Conservation (phyloP, 2,797 vertebrate genomes). For the Karalla daura region DNA sequence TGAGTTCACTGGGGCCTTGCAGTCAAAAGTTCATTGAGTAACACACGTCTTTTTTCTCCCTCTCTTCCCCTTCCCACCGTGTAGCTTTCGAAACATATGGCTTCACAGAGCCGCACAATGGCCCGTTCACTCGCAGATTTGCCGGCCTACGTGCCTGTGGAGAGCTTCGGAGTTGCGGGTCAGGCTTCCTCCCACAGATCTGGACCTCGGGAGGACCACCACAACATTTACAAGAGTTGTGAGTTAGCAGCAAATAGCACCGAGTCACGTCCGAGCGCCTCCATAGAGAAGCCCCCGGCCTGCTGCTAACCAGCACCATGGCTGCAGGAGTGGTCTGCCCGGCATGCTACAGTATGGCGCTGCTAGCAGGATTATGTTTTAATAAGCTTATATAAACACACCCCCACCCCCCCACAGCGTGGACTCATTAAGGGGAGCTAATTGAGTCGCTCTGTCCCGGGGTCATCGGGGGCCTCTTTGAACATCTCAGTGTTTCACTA, state of each 20-base stretch:
- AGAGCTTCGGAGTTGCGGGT: not conserved
- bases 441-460: constrained; percentile 71
- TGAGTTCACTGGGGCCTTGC: not conserved
- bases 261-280: constrained; percentile 1
- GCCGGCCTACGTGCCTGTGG: not conserved
- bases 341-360: constrained; percentile 59
- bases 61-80: no score
- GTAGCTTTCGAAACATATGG: not conserved
- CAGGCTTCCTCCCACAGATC: not conserved
- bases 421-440: constrained; percentile 75
- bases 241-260: no score
- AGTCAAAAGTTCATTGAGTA: not conserved
- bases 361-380: constrained; percentile 76
- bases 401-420: constrained; percentile 68
- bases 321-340: constrained; percentile 44
- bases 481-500: constrained; percentile 57
- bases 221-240: not conserved
- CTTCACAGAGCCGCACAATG: not conserved
- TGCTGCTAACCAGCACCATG: constrained; percentile 30
- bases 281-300: constrained; percentile 15
- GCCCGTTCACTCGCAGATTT: not conserved
- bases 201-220: not conserved
- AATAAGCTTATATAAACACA: constrained; percentile 82
- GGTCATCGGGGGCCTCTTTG: constrained; percentile 71
- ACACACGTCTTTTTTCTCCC: not conserved